Evolutionary conservation across 2,113 vertebrate species (phyloP), one percentile per base, ranked within the genome.

Genomic region (Pedionomus torquatus): DNA sequence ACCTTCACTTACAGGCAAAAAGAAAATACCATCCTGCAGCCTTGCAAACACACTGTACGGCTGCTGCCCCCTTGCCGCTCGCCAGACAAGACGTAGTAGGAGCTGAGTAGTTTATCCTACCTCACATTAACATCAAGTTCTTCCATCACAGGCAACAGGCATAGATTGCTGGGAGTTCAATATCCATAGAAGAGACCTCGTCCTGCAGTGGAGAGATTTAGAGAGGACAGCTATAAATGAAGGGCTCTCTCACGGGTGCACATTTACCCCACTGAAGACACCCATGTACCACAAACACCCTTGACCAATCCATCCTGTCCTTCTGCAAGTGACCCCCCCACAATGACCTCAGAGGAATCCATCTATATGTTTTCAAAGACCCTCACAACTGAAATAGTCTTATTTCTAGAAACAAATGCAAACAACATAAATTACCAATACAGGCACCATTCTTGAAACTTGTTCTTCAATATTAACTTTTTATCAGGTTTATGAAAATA

Each of bases 101-200:
- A 48, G 78, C 33, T 0, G 0, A 5, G 44, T 16, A 85, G 65
- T 23, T 72, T 31, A 68, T 75, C 99, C 97, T 98, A 99, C 99
- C 99, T 99, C 98, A 99, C 99, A 99, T 98, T 98, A 97, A 98
- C 97, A 96, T 99, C 98, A 97, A 99, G 98, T 98, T 99, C 98
- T 97, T 99, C 99, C 99, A 99, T 99, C 98, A 98, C 99, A 99
- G 98, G 98, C 98, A 98, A 92, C 97, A 98, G 98, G 98, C 98
- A 99, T 98, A 97, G 96, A 97, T 86, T 97, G 97, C 98, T 97
- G 97, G 97, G 95, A 97, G 96, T 98, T 98, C 99, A 99, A 96
- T 96, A 90, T 98, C 99, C 99, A 98, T 97, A 97, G 98, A 98
- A 96, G 87, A 97, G 93, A 91, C 43, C 55, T 97, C 35, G 92